Conservation (phyloP, 2,888 invertebrate genomes). For the Leptopilina syphax region DNA sequence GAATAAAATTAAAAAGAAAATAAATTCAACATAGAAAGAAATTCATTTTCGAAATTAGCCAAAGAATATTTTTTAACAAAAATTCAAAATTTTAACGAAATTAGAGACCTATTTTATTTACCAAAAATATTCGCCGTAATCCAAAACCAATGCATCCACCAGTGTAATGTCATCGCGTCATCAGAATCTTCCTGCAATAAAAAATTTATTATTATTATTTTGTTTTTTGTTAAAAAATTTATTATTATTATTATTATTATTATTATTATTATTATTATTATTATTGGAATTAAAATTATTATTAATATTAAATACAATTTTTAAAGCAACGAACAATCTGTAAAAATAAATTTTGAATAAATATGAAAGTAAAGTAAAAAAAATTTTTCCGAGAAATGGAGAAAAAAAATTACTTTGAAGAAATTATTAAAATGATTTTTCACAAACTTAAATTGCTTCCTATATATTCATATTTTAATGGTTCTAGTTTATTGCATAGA, state of each 20-base stretch:
- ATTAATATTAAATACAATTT: neutral
- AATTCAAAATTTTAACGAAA: neutral
- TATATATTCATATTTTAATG: neutral
- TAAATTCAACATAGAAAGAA: no score
- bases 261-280: neutral
- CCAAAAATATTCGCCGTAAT: constrained; percentile 81
- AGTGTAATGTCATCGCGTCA: constrained; percentile 89
- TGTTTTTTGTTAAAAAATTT: neutral
- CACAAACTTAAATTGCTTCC: constrained; percentile 4
- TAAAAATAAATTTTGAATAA: neutral
- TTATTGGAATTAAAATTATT: no score
- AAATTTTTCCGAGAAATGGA: neutral
- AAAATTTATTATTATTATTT: neutral
- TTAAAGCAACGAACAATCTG: no score
- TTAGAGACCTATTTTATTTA: constrained; percentile 58
- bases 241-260: neutral
- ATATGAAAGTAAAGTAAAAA: neutral
- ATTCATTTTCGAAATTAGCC: no score
- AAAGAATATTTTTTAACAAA: neutral
- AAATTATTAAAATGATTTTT: neutral
- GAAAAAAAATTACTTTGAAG: neutral
- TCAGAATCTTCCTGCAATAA: constrained; percentile 52
- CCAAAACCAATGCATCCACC: constrained; percentile 95
- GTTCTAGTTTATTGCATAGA: neutral
- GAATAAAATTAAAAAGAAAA: no score